Evolutionary conservation across 2,888 invertebrate species (phyloP), one percentile per base, ranked within the genome.

Genomic region (Mimachlamys varia): DNA sequence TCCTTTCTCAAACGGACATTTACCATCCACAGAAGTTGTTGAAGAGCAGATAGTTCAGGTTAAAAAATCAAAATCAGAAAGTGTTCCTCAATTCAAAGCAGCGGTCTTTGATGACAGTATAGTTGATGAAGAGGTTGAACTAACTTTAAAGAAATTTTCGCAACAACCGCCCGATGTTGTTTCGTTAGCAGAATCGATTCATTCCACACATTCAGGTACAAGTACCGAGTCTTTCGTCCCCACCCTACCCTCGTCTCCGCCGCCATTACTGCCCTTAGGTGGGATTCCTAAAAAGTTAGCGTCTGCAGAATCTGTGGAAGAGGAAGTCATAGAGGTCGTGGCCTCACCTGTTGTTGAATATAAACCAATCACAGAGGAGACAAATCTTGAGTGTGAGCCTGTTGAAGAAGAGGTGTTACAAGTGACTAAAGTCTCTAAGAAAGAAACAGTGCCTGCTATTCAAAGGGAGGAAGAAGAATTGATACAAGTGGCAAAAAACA

Each of bases 261-360:
- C 76, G 12, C 76, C 76, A 12, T 76, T 76, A 76, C 76, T 76
- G 76, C 76, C 76, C 76, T 27, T 76, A 33, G 76, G 76, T 33
- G 76, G 76, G 27, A 33, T 76, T 76, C 76, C 76, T 33, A 76
- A 76, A 76, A 76, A 76, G 76, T 76, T 76, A 76, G 76, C 27
- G 15, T 76, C 76, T 12, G 76, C 76, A 33, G 76, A 76, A 76
- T 88, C 44, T 58, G 89, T 91, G 22, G 90, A 90, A 27, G 90
- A 91, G n/a, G 91, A 91, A 88, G 88, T 90, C 10, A 33, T 89
- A 10, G 89, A 90, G 58, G 89, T 91, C 15, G 89, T 88, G 50
- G 33, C 90, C 19, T 88, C 89, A 50, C 88, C 90, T 15, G 37
- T 87, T 58, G 62, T 89, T 17, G 88, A 91, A 87, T 76, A 76